Percentiles rank a stretch among this genome's conserved stretches.
Evolutionary conservation across 2,797 vertebrate species (phyloP).

Genomic region (Amblyopsis hoosieri): DNA sequence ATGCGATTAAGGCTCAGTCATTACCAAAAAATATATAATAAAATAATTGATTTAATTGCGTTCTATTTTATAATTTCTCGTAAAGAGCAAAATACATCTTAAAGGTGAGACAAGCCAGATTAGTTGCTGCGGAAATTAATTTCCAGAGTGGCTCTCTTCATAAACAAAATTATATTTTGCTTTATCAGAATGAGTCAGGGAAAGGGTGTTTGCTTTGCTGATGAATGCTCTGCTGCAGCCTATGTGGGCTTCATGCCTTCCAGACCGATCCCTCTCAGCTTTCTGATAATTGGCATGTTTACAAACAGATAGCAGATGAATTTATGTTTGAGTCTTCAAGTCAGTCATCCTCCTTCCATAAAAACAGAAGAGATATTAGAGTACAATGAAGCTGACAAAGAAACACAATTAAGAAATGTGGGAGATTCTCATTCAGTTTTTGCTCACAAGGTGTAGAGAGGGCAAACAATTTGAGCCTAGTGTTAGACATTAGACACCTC

Average conservation of each 20-base stretch:
- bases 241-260: conserved; percentile 32
- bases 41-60: conserved; percentile 74
- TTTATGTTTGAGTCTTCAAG: conserved; percentile 15
- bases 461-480: neutral
- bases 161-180: conserved; percentile 71
- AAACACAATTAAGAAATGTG: neutral
- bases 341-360: conserved; percentile 15
- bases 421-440: neutral
- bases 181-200: conserved; percentile 69
- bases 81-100: conserved; percentile 57
- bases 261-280: conserved; percentile 51
- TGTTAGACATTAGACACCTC: neutral
- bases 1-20: conserved; percentile 52
- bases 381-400: conserved; percentile 8
- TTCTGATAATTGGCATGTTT: conserved; percentile 58
- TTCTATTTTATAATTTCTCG: conserved; percentile 71
- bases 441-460: neutral
- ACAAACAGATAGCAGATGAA: conserved; percentile 54
- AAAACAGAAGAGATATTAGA: conserved; percentile 35
- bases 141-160: conserved; percentile 71
- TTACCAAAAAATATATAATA: conserved; percentile 58
- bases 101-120: conserved; percentile 68
- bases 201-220: conserved; percentile 38
- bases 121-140: conserved; percentile 76
- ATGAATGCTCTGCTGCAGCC: conserved; percentile 27